These are phyloP conservation scores for Poeciliopsis gracilis DNA, from an alignment of 2,797 vertebrate species.

Conservation along the genomic window DNA sequence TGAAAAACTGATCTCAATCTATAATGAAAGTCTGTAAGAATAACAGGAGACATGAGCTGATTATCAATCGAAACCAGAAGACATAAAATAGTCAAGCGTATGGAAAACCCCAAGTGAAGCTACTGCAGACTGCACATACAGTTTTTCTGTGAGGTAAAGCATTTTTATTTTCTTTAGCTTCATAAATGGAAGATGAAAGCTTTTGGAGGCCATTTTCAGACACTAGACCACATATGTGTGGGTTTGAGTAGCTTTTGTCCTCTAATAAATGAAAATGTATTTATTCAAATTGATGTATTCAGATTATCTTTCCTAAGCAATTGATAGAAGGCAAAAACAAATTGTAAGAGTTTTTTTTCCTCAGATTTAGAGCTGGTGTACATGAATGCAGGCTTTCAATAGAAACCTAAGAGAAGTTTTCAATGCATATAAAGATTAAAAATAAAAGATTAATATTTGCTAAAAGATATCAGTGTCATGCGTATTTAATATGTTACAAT, in stretches of 20 bases:
- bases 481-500: neutral
- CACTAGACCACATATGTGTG: neutral
- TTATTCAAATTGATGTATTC: neutral
- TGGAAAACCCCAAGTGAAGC: neutral
- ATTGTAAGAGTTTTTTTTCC: neutral
- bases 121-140: neutral
- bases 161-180: neutral
- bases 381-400: neutral
- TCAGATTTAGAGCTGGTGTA: neutral
- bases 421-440: neutral
- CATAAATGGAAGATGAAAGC: neutral
- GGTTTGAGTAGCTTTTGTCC: neutral
- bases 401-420: neutral
- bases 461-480: neutral
- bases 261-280: neutral
- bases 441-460: neutral
- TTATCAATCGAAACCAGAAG: conserved; percentile 49
- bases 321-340: neutral
- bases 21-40: conserved; percentile 59
- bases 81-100: neutral
- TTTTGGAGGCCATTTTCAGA: neutral
- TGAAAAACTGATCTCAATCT: conserved; percentile 58
- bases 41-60: conserved; percentile 46
- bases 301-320: neutral
- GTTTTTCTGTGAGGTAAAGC: neutral